Conservation (phyloP, 2,797 vertebrate species). For the Bucorvus abyssinicus region DNA sequence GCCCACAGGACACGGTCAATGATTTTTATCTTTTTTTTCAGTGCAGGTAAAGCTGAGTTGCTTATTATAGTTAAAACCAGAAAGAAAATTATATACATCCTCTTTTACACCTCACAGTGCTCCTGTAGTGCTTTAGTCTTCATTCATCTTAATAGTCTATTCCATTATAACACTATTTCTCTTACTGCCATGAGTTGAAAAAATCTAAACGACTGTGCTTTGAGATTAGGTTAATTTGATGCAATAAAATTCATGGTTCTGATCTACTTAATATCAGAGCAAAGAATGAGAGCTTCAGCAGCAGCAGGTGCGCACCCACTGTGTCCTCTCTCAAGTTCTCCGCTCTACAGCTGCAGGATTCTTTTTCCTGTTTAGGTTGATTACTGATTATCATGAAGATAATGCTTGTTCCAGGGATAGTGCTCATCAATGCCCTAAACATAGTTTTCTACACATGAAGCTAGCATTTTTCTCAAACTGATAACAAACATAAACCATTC, state of each 20-base stretch:
- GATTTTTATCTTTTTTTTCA: background rate
- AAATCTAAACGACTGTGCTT: background rate
- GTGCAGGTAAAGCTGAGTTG: background rate
- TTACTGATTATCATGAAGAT: background rate
- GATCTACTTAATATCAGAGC: background rate
- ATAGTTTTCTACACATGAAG: background rate
- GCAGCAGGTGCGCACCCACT: background rate
- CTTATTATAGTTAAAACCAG: background rate
- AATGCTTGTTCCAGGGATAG: background rate
- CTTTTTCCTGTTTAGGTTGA: background rate
- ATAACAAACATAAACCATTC: background rate
- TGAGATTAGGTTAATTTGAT: background rate
- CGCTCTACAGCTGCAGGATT: background rate
- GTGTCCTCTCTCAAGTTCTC: background rate
- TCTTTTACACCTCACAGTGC: background rate
- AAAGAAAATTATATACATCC: background rate
- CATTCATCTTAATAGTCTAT: accelerated
- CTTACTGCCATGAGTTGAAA: background rate
- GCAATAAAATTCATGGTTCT: background rate
- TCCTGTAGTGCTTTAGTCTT: background rate
- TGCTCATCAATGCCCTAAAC: background rate
- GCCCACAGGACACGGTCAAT: background rate
- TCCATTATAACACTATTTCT: background rate
- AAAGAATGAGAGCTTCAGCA: background rate
- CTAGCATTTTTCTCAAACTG: background rate